Percentiles rank a stretch among this genome's conserved stretches.
phyloP scores from a whole-genome alignment of 2,113 vertebrate species.

The Eulemur rufifrons region DNA sequence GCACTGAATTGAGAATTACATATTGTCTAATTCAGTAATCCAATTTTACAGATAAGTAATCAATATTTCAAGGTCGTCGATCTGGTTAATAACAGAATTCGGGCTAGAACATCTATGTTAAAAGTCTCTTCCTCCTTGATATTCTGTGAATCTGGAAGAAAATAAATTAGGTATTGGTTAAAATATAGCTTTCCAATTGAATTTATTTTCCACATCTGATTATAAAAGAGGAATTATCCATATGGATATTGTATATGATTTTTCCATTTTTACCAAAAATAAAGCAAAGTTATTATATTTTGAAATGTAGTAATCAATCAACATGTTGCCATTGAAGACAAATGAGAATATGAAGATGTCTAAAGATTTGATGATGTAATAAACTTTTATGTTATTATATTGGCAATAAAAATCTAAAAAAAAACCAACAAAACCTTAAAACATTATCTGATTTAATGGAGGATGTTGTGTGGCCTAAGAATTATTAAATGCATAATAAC shows the following conservation, averaged over 20 bases:
- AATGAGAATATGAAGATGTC: not conserved
- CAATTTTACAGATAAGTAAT: constrained; percentile 51
- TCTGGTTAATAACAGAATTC: constrained; percentile 45
- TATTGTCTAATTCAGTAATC: constrained; percentile 29
- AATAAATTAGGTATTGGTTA: not conserved
- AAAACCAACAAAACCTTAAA: not conserved
- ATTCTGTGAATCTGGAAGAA: not conserved
- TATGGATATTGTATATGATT: not conserved
- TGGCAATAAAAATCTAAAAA: not conserved
- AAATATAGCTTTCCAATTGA: not conserved
- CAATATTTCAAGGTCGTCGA: constrained; percentile 42
- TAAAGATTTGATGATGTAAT: not conserved
- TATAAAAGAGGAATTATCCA: not conserved
- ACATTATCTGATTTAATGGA: not conserved
- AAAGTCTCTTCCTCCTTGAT: not conserved
- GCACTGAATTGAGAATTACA: not conserved
- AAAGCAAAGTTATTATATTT: not conserved
- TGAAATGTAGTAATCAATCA: not conserved
- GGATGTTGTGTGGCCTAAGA: not conserved
- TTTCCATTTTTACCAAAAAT: not conserved
- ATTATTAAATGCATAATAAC: not conserved
- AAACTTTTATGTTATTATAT: not conserved
- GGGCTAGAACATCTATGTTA: not conserved
- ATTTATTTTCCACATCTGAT: not conserved
- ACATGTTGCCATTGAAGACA: not conserved